Evolutionary conservation across 2,797 vertebrate genomes (phyloP).

Genomic region (Phoebastria nigripes): DNA sequence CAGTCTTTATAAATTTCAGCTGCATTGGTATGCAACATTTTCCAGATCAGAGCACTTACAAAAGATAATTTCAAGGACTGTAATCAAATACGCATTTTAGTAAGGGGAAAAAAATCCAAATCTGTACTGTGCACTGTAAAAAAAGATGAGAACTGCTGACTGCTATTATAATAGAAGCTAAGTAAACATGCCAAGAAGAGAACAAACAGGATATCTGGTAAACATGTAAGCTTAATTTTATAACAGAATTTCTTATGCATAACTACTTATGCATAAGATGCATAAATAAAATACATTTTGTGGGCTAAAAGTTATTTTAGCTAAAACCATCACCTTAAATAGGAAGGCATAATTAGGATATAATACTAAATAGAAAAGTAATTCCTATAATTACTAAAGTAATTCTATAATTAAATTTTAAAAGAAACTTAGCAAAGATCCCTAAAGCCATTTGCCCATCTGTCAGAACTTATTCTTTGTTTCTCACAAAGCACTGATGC

Average conservation of each 20-base stretch:
- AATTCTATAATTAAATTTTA: not conserved
- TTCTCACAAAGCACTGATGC: not conserved
- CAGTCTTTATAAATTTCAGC: not conserved
- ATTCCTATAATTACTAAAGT: not conserved
- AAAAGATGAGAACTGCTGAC: not conserved
- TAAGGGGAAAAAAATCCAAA: not conserved
- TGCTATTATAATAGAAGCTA: not conserved
- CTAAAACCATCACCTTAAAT: not conserved
- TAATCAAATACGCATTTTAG: not conserved
- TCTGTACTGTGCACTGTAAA: not conserved
- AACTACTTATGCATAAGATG: not conserved
- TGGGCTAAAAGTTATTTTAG: not conserved
- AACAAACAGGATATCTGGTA: not conserved
- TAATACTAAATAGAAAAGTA: not conserved
- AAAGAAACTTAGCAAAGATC: not conserved
- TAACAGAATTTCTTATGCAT: not conserved
- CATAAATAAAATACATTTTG: not conserved
- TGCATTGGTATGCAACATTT: not conserved
- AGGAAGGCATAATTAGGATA: not conserved
- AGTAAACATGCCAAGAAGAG: not conserved
- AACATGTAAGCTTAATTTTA: not conserved
- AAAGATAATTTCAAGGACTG: not conserved
- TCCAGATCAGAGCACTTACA: not conserved
- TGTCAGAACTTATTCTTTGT: not conserved
- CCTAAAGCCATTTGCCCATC: not conserved